These are phyloP conservation scores for Thera obeliscata DNA, from an alignment of 2,888 invertebrate genomes.

Conservation along the genomic window DNA sequence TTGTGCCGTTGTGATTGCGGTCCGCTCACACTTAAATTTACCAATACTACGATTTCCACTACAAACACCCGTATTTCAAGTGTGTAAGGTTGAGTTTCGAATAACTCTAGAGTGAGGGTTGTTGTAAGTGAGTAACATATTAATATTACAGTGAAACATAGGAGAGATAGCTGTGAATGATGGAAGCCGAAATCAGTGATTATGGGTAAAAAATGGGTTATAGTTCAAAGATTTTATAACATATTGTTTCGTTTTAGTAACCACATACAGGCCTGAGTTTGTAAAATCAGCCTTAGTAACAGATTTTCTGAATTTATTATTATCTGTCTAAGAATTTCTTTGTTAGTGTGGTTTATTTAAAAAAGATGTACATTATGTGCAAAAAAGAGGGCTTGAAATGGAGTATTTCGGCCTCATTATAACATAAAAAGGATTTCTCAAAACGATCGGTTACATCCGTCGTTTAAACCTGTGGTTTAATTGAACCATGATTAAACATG, in stretches of 20 bases:
- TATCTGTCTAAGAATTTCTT: too few species aligned
- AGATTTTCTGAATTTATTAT: too few species aligned
- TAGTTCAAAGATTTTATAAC: not conserved
- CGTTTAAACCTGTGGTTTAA: constrained; percentile 10
- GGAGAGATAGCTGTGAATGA: constrained; percentile 43
- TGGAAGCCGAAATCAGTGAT: constrained; percentile 50
- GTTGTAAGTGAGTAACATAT: constrained; percentile 41
- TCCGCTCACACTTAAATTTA: constrained; percentile 28
- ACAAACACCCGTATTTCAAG: not conserved
- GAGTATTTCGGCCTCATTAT: not conserved
- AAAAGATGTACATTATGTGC: not conserved
- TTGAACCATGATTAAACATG: constrained; percentile 8
- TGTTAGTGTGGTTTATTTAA: too few species aligned
- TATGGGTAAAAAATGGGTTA: constrained; percentile 47
- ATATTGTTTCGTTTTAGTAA: too few species aligned
- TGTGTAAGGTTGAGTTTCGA: constrained; percentile 5
- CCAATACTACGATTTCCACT: constrained; percentile 1
- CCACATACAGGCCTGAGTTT: too few species aligned
- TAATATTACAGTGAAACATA: constrained; percentile 61
- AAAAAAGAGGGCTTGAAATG: not conserved
- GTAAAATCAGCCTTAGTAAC: too few species aligned
- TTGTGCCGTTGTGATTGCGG: constrained; percentile 34
- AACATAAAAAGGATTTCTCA: constrained; percentile 1
- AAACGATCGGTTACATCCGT: constrained; percentile 23
- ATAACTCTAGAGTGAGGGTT: not conserved